Conservation (phyloP, 1,140 invertebrate genomes). For the Pseudomyrmex flavicornis region DNA sequence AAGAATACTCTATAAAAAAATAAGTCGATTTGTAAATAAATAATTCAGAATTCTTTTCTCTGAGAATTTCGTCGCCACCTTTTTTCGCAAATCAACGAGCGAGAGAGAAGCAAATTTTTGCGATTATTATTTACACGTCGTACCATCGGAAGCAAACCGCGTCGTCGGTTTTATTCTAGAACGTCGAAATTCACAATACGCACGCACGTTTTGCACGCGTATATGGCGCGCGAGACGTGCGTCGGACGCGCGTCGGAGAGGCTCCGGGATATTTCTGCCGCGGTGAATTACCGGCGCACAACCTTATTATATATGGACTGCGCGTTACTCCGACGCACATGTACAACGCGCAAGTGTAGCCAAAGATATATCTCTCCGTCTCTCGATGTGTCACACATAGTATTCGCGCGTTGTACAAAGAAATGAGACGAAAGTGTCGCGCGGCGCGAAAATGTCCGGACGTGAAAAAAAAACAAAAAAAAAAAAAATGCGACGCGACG, state of each 20-base stretch:
- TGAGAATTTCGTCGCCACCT: neutral
- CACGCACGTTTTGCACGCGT: slow-evolving; percentile 1
- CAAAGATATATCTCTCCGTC: neutral
- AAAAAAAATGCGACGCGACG: too few species aligned
- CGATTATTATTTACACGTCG: neutral
- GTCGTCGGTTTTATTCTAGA: slow-evolving; percentile 61
- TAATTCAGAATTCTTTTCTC: too few species aligned
- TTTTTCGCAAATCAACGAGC: too few species aligned
- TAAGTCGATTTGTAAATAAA: too few species aligned
- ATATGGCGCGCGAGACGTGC: slow-evolving; percentile 3
- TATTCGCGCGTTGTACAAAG: neutral
- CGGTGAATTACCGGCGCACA: slow-evolving; percentile 62
- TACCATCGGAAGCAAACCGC: slow-evolving; percentile 1
- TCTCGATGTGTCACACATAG: neutral
- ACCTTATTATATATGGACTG: slow-evolving; percentile 32
- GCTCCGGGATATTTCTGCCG: slow-evolving; percentile 69
- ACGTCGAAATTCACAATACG: slow-evolving; percentile 67
- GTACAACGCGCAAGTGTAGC: neutral
- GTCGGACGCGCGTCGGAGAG: neutral
- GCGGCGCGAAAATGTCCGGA: too few species aligned
- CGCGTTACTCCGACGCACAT: slow-evolving; percentile 6
- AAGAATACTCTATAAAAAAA: too few species aligned
- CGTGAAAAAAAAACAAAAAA: too few species aligned
- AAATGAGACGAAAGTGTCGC: too few species aligned
- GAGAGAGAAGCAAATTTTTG: too few species aligned